Conservation (phyloP, 2,888 invertebrate genomes). For the Tricholauxania praeusta region DNA sequence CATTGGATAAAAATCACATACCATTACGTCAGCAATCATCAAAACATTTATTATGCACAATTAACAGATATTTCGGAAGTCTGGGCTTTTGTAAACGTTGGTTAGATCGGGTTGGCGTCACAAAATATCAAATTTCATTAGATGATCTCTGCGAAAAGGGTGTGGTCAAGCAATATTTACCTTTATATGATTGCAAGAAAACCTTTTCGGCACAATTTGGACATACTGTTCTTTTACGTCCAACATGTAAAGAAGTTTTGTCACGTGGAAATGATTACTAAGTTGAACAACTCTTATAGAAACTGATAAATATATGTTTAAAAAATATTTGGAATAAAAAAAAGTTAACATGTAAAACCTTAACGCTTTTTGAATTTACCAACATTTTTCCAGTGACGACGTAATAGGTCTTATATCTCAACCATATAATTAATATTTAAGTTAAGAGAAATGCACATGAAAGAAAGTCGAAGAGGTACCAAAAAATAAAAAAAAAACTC, state of each 20-base stretch:
- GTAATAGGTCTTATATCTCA: too few species aligned
- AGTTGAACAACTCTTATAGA: neutral
- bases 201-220: slow-evolving; percentile 98
- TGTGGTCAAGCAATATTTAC: slow-evolving; percentile 96
- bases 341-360: too few species aligned
- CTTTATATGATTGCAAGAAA: slow-evolving; percentile 93
- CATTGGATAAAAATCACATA: slow-evolving; percentile 89
- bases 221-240: slow-evolving; percentile 94
- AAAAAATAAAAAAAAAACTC: too few species aligned
- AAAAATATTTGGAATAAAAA: too few species aligned
- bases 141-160: slow-evolving; percentile 97
- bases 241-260: slow-evolving; percentile 96
- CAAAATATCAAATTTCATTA: slow-evolving; percentile 95
- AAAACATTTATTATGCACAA: slow-evolving; percentile 88
- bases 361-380: too few species aligned
- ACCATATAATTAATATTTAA: too few species aligned
- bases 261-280: slow-evolving; percentile 92
- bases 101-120: slow-evolving; percentile 94
- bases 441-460: too few species aligned
- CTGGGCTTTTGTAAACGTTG: slow-evolving; percentile 97
- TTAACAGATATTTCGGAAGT: slow-evolving; percentile 96
- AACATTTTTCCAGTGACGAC: too few species aligned
- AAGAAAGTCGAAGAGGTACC: too few species aligned
- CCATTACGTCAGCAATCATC: slow-evolving; percentile 93
- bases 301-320: too few species aligned